phyloP scores from a whole-genome alignment of 2,113 vertebrate species.

The Urocynchramus pylzowi region DNA sequence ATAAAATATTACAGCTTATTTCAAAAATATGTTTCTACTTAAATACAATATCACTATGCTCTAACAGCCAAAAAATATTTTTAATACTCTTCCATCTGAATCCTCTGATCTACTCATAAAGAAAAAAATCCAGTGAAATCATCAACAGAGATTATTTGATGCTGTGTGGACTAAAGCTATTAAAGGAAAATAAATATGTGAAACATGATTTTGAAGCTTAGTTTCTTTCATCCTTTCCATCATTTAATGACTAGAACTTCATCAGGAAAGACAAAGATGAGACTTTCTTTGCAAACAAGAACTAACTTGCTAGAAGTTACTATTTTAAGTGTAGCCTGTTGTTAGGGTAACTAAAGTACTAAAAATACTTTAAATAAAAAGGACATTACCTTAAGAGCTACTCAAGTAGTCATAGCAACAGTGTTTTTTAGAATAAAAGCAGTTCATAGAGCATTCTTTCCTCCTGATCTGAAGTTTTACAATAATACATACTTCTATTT shows the following conservation, averaged over 20 bases:
- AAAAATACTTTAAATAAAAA: conserved; percentile 61
- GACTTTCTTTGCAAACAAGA: conserved; percentile 20
- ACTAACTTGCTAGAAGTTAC: conserved; percentile 11
- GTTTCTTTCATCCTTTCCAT: neutral
- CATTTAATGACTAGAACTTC: neutral
- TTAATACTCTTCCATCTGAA: neutral
- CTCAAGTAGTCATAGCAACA: conserved; percentile 65
- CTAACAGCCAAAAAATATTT: neutral
- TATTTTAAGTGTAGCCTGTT: conserved; percentile 4
- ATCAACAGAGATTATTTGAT: neutral
- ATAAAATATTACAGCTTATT: neutral
- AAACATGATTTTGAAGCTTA: neutral
- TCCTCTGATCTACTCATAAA: neutral
- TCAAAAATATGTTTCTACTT: neutral
- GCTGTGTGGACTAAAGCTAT: neutral
- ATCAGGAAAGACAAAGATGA: neutral
- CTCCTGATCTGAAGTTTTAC: neutral
- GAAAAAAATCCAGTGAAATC: neutral
- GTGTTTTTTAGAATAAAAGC: conserved; percentile 13
- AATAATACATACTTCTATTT: neutral
- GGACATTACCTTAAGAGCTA: conserved; percentile 46
- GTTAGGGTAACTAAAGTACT: conserved; percentile 58
- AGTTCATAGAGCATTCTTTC: neutral
- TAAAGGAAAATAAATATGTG: neutral
- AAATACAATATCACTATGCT: neutral